Evolutionary conservation across 92 coral and sea anemone genomes (phyloP).

Genomic region (Nematostella vectensis): DNA sequence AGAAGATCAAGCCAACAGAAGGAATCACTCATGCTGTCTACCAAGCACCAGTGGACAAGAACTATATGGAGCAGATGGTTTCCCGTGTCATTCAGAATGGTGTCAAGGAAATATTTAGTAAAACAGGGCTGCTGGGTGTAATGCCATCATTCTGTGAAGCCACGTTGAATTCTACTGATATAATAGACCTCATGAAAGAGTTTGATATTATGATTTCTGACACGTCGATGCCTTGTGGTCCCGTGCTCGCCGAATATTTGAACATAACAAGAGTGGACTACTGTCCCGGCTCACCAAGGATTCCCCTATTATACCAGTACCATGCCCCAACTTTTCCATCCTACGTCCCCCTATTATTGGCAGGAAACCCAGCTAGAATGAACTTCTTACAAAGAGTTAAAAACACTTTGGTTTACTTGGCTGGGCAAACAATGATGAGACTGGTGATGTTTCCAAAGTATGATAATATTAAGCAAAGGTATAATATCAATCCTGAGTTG

Average conservation of each 20-base stretch:
- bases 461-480: slow-evolving; percentile 25
- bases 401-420: slow-evolving; percentile 7
- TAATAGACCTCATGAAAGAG: slow-evolving; percentile 29
- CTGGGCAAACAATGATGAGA: not conserved
- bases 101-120: not conserved
- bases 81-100: slow-evolving; percentile 3
- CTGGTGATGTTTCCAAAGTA: not conserved
- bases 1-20: slow-evolving; percentile 20
- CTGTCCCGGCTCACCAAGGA: slow-evolving; percentile 11
- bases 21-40: slow-evolving; percentile 28
- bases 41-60: slow-evolving; percentile 20
- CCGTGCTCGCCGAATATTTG: slow-evolving; percentile 20
- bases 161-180: slow-evolving; percentile 25
- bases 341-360: slow-evolving; percentile 24
- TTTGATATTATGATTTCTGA: slow-evolving; percentile 38
- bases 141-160: slow-evolving; percentile 20
- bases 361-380: slow-evolving; percentile 34
- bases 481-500: slow-evolving; percentile 46
- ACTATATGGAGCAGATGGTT: slow-evolving; percentile 9
- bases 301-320: not conserved
- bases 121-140: not conserved
- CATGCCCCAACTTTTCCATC: slow-evolving; percentile 16
- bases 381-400: slow-evolving; percentile 34
- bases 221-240: slow-evolving; percentile 8
- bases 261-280: slow-evolving; percentile 17